These are phyloP conservation scores for Lathronympha strigana DNA, from an alignment of 2,888 invertebrate species.

Conservation along the genomic window DNA sequence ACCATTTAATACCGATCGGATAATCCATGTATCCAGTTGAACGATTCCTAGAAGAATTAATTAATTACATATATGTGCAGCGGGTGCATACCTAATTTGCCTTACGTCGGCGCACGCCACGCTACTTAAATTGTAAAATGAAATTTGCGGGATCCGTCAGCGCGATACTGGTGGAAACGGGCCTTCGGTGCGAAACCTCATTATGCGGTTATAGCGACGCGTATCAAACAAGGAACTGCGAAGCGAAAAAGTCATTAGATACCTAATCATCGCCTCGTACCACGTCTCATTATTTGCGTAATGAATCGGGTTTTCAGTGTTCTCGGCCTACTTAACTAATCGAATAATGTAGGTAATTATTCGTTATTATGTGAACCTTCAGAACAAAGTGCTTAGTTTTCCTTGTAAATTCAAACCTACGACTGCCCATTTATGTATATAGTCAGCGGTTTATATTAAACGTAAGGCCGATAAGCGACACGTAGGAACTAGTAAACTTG, in stretches of 20 bases:
- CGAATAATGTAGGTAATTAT: not conserved
- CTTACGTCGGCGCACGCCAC: conserved; percentile 36
- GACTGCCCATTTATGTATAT: too few species aligned
- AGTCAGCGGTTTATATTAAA: too few species aligned
- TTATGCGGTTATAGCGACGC: conserved; percentile 73
- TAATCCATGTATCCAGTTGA: conserved; percentile 17
- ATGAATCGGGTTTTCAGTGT: conserved; percentile 38
- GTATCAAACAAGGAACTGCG: conserved; percentile 63
- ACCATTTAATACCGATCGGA: conserved; percentile 13
- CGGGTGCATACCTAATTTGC: conserved; percentile 39
- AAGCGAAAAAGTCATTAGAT: conserved; percentile 65
- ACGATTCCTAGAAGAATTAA: conserved; percentile 34
- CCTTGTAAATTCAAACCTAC: too few species aligned
- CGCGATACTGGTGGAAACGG: conserved; percentile 68
- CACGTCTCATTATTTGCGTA: conserved; percentile 38
- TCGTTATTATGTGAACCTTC: not conserved
- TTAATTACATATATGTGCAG: conserved; percentile 39
- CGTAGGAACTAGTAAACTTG: too few species aligned
- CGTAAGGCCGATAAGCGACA: too few species aligned
- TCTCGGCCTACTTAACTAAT: conserved; percentile 39
- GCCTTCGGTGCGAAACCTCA: conserved; percentile 71
- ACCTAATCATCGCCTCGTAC: conserved; percentile 52
- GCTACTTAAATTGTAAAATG: conserved; percentile 60
- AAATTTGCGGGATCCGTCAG: conserved; percentile 61
- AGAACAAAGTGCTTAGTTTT: too few species aligned